Percentiles rank a stretch among this genome's conserved stretches.
Conservation (phyloP, 2,888 invertebrate genomes). For the Alcis repandata region DNA sequence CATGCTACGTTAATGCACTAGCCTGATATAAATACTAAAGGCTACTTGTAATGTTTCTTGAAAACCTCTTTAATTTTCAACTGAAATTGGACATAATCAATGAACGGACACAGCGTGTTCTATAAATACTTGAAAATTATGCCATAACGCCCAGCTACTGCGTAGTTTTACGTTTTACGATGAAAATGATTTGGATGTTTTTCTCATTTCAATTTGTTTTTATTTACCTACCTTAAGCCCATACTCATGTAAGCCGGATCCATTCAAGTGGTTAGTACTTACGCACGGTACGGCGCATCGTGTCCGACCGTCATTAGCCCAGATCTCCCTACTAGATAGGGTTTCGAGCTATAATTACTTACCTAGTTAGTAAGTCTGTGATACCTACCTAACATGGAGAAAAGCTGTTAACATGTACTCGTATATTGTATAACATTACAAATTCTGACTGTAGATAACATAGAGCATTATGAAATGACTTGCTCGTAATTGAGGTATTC, state of each 20-base stretch:
- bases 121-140: no score
- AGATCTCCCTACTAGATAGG: not conserved
- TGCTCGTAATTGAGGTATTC: not conserved
- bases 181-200: no score
- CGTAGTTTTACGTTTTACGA: no score
- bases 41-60: constrained; percentile 32
- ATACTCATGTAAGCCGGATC: not conserved
- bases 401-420: not conserved
- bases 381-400: not conserved
- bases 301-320: not conserved
- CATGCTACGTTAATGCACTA: constrained; percentile 64
- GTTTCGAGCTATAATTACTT: not conserved
- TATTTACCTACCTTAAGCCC: no score
- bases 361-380: not conserved
- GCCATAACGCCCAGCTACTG: no score
- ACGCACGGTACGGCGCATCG: not conserved
- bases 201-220: no score
- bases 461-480: not conserved
- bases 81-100: no score
- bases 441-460: not conserved
- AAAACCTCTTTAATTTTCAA: constrained; percentile 2
- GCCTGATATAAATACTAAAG: constrained; percentile 43
- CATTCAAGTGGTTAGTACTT: not conserved
- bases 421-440: not conserved
- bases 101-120: no score